Conservation (phyloP, 2,113 vertebrate species). For the Eidolon helvum region DNA sequence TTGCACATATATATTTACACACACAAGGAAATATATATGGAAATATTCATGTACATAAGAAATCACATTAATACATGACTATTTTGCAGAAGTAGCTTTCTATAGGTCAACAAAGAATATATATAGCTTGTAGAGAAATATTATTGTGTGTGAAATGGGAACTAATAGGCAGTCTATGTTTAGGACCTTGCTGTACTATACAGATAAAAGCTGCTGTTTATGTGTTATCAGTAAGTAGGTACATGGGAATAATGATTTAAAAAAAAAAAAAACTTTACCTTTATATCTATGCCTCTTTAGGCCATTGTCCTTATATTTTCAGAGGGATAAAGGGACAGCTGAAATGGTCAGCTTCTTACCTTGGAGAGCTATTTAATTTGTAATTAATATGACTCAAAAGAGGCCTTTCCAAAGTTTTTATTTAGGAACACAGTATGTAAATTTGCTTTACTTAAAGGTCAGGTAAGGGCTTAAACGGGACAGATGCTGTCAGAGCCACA, state of each 20-base stretch:
- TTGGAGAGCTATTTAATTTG: not conserved
- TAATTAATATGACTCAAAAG: not conserved
- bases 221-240: not conserved
- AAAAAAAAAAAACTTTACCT: not conserved
- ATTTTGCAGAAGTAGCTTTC: not conserved
- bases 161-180: not conserved
- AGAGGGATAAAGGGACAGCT: not conserved
- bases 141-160: not conserved
- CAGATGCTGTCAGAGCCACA: not conserved
- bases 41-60: not conserved
- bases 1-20: not conserved
- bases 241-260: not conserved
- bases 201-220: not conserved
- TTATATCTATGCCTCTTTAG: not conserved
- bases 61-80: not conserved
- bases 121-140: not conserved
- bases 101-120: not conserved
- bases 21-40: not conserved
- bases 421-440: not conserved
- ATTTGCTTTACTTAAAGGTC: not conserved
- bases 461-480: not conserved
- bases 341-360: not conserved
- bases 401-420: not conserved
- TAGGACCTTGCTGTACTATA: not conserved
- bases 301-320: not conserved